phyloP scores from a whole-genome alignment of 2,797 vertebrate species.

The Thripadectes ignobilis region DNA sequence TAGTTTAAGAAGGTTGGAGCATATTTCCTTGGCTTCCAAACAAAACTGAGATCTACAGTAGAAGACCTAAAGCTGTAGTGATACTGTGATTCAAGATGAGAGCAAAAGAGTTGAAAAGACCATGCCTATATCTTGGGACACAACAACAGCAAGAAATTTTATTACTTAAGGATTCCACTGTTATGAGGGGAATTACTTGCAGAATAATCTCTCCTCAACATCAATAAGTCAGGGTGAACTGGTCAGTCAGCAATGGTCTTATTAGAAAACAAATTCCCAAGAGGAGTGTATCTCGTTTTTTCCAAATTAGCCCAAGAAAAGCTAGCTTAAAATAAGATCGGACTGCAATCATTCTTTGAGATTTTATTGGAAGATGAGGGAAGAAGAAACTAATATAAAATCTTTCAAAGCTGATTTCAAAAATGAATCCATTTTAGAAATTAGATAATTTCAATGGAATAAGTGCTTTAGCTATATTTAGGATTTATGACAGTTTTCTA shows the following conservation, averaged over 20 bases:
- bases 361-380: not conserved
- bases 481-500: not conserved
- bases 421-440: not conserved
- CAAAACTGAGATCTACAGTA: not conserved
- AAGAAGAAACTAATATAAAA: not conserved
- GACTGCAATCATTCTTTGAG: not conserved
- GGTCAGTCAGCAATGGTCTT: not conserved
- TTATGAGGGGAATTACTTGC: not conserved
- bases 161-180: not conserved
- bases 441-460: not conserved
- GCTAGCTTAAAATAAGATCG: not conserved
- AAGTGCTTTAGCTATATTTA: slow-evolving; percentile 29
- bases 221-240: not conserved
- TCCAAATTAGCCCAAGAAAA: not conserved
- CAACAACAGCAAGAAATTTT: not conserved
- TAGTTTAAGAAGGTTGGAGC: not conserved
- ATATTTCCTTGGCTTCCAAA: not conserved
- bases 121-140: not conserved
- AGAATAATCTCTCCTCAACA: not conserved
- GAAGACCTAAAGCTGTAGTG: not conserved
- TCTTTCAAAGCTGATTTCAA: not conserved
- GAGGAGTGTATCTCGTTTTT: not conserved
- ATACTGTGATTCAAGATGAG: not conserved
- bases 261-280: not conserved
- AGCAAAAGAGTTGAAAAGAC: not conserved